Percentiles rank a stretch among this genome's conserved stretches.
These are phyloP conservation scores for Montipora efflorescens DNA, from an alignment of 64 coral and sea anemone species.

Conservation along the genomic window DNA sequence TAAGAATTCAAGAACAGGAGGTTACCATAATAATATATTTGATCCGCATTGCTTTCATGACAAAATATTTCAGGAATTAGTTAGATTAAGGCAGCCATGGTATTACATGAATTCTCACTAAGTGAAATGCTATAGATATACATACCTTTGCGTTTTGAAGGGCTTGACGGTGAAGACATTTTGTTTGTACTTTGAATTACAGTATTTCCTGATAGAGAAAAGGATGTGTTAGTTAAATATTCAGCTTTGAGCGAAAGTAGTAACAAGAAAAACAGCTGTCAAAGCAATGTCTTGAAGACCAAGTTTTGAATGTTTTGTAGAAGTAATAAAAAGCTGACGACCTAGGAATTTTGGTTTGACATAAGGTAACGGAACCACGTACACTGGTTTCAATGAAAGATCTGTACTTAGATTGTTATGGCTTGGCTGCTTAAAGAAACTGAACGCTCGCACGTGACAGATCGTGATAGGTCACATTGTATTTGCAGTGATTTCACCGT, in stretches of 20 bases:
- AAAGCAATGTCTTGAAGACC: conserved; percentile 24
- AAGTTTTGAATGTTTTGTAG: conserved; percentile 16
- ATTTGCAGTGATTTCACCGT: conserved; percentile 52
- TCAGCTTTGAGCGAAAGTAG: background rate
- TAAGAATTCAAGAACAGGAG: background rate
- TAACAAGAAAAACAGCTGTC: conserved; percentile 23
- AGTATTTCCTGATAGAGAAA: background rate
- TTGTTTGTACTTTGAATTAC: background rate
- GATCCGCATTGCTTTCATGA: background rate
- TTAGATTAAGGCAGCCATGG: background rate
- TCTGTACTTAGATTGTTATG: background rate
- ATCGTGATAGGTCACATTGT: conserved; percentile 20
- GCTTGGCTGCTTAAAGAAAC: background rate
- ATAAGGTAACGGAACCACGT: background rate
- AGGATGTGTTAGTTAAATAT: background rate
- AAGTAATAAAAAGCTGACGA: conserved; percentile 61
- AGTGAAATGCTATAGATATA: background rate
- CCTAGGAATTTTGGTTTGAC: conserved; percentile 40
- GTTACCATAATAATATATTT: background rate
- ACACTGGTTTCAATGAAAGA: conserved; percentile 36
- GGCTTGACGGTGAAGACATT: too few species aligned
- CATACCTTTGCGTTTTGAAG: too few species aligned
- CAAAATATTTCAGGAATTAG: conserved; percentile 17
- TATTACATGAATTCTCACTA: background rate
- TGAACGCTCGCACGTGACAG: conserved; percentile 27